A percentile compares a stretch with the other conserved stretches of the same genome.
These are phyloP conservation scores for Eunapius fragilis DNA, from an alignment of 37 sponge, comb jelly and placozoan species.

Conservation along the genomic window DNA sequence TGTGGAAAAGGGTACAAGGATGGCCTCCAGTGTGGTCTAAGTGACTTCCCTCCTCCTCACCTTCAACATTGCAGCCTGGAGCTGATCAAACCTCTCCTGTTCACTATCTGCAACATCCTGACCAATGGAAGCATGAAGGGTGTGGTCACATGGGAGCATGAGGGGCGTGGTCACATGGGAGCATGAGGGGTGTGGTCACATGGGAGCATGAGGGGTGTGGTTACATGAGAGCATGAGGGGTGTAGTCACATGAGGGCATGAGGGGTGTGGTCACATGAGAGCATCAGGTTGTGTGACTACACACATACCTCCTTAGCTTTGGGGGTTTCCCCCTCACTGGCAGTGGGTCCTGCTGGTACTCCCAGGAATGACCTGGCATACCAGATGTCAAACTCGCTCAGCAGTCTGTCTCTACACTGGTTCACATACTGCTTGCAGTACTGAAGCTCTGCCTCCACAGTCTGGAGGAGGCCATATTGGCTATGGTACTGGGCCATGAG, in stretches of 20 bases:
- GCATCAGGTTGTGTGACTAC: neutral
- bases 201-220: neutral
- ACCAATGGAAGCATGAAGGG: no score
- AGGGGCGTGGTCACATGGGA: no score
- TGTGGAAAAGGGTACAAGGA: constrained; percentile 11
- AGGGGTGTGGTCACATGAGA: no score
- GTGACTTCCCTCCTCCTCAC: neutral
- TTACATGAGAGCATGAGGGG: neutral
- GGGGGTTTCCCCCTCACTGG: neutral
- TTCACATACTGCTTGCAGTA: constrained; percentile 84
- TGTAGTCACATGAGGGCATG: neutral
- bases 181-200: neutral
- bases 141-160: neutral
- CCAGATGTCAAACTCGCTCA: constrained; percentile 93
- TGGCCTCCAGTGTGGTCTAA: no score
- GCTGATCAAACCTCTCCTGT: constrained; percentile 49
- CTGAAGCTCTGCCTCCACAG: constrained; percentile 55
- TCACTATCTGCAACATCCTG: constrained; percentile 14
- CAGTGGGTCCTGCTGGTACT: neutral
- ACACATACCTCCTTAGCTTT: neutral
- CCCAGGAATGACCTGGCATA: constrained; percentile 71
- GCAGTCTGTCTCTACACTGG: constrained; percentile 74
- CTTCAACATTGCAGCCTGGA: constrained; percentile 69
- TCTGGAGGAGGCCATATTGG: constrained; percentile 49
- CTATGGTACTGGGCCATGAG: constrained; percentile 71